phyloP scores from a whole-genome alignment of 2,888 invertebrate genomes.

The Lepas anatifera region DNA sequence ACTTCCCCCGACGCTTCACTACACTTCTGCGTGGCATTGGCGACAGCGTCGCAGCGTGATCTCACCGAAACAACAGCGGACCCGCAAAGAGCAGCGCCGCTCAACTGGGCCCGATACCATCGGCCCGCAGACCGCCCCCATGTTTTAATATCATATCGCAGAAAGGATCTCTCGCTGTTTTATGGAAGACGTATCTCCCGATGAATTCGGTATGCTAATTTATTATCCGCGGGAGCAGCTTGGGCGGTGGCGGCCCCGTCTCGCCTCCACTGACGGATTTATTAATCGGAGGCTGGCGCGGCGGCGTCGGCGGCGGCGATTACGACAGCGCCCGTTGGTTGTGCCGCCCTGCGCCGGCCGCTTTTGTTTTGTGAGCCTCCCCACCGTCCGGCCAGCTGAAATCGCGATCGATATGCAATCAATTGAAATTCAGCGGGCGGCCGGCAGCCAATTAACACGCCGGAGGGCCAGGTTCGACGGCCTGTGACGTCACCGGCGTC shows the following conservation, averaged over 20 bases:
- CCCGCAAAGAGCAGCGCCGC: neutral
- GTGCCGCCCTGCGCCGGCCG: neutral
- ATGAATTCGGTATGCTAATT: constrained; percentile 11
- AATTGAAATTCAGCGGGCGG: neutral
- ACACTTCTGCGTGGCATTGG: neutral
- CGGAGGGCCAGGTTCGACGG: neutral
- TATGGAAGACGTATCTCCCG: constrained; percentile 8
- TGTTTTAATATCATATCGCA: constrained; percentile 12
- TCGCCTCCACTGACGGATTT: neutral
- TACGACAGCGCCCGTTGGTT: neutral
- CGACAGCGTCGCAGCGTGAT: neutral
- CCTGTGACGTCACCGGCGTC: neutral
- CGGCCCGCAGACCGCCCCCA: neutral
- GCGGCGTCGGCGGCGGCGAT: neutral
- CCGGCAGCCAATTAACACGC: neutral
- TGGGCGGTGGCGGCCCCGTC: neutral
- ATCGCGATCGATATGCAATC: constrained; percentile 12
- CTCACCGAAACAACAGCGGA: neutral
- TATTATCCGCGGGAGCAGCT: neutral
- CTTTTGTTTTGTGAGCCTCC: neutral
- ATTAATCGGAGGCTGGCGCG: neutral
- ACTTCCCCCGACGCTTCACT: neutral
- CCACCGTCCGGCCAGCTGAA: neutral
- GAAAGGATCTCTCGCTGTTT: constrained; percentile 7
- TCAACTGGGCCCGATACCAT: neutral